Conservation (phyloP, 2,113 vertebrate species). For the Macroglossus sobrinus region DNA sequence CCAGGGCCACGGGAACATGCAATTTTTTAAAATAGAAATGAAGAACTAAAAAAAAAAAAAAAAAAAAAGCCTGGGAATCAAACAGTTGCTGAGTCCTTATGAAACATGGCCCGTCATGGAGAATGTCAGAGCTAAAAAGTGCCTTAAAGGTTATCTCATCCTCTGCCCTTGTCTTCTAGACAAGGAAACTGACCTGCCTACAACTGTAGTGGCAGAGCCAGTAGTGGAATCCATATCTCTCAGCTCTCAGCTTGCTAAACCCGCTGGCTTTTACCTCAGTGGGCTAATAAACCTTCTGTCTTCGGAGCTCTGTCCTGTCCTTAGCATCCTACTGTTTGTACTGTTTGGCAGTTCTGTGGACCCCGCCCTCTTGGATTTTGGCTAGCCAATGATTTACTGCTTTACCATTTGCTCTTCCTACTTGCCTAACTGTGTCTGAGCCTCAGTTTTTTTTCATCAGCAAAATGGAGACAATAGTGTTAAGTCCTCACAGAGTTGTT, state of each 20-base stretch:
- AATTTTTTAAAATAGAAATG: slow-evolving; percentile 89
- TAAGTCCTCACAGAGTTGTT: background rate
- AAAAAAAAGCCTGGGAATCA: slow-evolving; percentile 90
- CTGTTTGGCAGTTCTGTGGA: background rate
- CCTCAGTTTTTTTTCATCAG: background rate
- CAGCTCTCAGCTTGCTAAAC: background rate
- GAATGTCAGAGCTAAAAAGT: slow-evolving; percentile 54
- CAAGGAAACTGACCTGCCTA: background rate
- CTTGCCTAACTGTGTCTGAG: background rate
- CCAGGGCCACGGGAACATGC: slow-evolving; percentile 83
- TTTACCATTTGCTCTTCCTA: background rate
- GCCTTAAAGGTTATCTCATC: slow-evolving; percentile 33
- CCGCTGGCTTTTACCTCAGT: background rate
- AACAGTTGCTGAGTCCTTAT: slow-evolving; percentile 73
- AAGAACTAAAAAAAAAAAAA: slow-evolving; percentile 85
- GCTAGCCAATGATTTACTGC: background rate
- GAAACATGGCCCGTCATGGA: slow-evolving; percentile 43
- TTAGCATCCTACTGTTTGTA: background rate
- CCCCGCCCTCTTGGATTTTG: background rate
- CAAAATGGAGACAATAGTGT: background rate
- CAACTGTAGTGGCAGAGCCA: background rate
- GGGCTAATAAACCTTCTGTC: background rate
- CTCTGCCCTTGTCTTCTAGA: background rate
- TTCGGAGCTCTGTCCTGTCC: background rate
- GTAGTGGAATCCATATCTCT: background rate